Evolutionary conservation across 2,797 vertebrate species (phyloP).

Genomic region (Takifugu ocellatus): DNA sequence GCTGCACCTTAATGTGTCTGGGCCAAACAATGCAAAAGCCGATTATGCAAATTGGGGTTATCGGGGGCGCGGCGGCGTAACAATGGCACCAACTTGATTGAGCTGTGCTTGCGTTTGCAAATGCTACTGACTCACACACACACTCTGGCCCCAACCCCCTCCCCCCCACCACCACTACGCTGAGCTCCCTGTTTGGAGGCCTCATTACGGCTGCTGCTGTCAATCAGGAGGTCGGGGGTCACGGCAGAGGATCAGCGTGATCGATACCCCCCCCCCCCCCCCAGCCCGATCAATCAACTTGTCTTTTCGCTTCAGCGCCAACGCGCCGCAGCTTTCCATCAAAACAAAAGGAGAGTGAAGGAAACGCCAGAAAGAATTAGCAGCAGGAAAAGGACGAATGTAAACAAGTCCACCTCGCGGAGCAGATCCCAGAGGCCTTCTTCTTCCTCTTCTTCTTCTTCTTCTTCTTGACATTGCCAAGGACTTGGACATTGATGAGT

Average conservation of each 20-base stretch:
- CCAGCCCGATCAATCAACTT: constrained; percentile 67
- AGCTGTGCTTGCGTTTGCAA: constrained; percentile 37
- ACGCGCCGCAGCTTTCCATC: constrained; percentile 42
- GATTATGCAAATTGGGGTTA: constrained; percentile 78
- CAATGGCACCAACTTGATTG: constrained; percentile 73
- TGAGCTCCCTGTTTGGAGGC: constrained; percentile 50
- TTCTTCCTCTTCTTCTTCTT: constrained; percentile 14
- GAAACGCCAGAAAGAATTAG: constrained; percentile 61
- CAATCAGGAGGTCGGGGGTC: constrained; percentile 68
- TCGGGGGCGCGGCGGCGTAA: constrained; percentile 67
- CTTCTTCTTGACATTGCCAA: constrained; percentile 63
- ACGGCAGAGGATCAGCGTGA: constrained; percentile 64
- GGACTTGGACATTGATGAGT: constrained; percentile 62
- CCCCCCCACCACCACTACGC: constrained; percentile 52
- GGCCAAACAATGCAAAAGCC: constrained; percentile 74
- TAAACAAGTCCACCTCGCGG: constrained; percentile 49
- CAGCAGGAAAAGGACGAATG: constrained; percentile 40
- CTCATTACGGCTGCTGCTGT: constrained; percentile 67
- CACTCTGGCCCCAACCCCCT: constrained; percentile 12
- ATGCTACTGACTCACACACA: constrained; percentile 35
- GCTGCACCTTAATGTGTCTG: constrained; percentile 72
- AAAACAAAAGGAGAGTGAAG: constrained; percentile 63
- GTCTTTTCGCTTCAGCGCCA: constrained; percentile 56
- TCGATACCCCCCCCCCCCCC: constrained; percentile 61
- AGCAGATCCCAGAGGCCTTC: constrained; percentile 43